Evolutionary conservation across 1,140 invertebrate genomes (phyloP), one percentile per base, ranked within the genome.

Genomic region (Neocloeon triangulifer): DNA sequence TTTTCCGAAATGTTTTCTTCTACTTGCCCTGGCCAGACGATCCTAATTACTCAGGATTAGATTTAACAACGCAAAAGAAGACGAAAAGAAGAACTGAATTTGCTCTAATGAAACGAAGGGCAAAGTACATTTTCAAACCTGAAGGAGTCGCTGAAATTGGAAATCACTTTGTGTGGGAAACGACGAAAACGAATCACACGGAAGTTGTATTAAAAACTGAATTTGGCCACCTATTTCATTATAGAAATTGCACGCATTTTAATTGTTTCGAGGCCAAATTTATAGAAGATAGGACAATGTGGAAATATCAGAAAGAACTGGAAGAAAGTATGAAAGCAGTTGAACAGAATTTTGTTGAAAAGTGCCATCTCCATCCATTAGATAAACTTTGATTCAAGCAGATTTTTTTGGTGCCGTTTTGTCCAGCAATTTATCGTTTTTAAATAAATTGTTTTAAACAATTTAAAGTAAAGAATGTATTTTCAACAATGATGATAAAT

Each of bases 101-200:
- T 17, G 77, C 82, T 52, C 80, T 80, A 0, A 77, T 89, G 43
- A 88, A 86, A 45, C 79, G 86, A 49, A 65, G 85, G 9, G 86
- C 81, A 30, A 92, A 92, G 49, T 91, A 85, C 45, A 78, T 89
- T 21, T 76, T 82, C 41, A 60, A 74, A 32, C 81, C 84, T 1
- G 66, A 71, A 32, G 58, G 69, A 19, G 76, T 85, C 0, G 67
- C 86, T 1, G 81, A 88, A 49, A 74, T 82, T 1, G 85, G 85
- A 0, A 92, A 92, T 52, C 88, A 92, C 50, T 88, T 91, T 45
- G 71, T 91, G 1, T 91, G 85, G 85, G 79, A 88, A 50, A 80
- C 80, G 40, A 61, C 75, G 3, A n/a, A n/a, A n/a, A n/a, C n/a
- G n/a, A n/a, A n/a, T n/a, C n/a, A n/a, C n/a, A n/a, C n/a, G n/a